Evolutionary conservation across 2,113 vertebrate genomes (phyloP).

Genomic region (Falco punctatus): DNA sequence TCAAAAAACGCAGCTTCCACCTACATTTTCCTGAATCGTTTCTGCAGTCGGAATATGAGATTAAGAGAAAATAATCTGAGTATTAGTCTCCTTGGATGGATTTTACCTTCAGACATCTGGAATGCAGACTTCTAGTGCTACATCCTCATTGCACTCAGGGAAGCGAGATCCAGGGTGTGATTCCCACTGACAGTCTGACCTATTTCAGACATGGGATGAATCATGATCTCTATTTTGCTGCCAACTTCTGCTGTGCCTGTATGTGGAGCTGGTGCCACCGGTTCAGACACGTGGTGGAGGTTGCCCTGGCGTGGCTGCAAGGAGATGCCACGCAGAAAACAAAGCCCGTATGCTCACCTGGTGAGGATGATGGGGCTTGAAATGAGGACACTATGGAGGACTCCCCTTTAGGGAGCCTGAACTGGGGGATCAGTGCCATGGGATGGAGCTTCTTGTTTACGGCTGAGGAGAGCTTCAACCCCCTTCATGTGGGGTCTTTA

Average conservation of each 20-base stretch:
- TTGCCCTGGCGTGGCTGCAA: accelerated
- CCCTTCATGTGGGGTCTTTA: accelerated
- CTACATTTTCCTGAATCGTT: not conserved
- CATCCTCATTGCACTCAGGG: not conserved
- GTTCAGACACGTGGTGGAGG: accelerated
- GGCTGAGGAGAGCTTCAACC: not conserved
- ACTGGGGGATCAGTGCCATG: accelerated
- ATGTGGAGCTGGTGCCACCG: accelerated
- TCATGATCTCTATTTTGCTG: accelerated
- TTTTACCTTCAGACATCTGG: not conserved
- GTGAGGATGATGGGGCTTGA: not conserved
- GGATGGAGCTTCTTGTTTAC: not conserved
- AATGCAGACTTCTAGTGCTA: not conserved
- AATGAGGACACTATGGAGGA: not conserved
- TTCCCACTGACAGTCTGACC: not conserved
- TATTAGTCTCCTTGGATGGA: not conserved
- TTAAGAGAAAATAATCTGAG: not conserved
- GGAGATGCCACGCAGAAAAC: not conserved
- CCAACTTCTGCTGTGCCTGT: not conserved
- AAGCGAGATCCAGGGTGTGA: not conserved
- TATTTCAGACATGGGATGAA: not conserved
- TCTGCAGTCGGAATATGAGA: not conserved
- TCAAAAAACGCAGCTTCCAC: not conserved
- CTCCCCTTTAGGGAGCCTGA: not conserved
- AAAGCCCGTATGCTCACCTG: not conserved